Evolutionary conservation across 1,140 invertebrate species (phyloP).

Genomic region (Triops cancriformis): DNA sequence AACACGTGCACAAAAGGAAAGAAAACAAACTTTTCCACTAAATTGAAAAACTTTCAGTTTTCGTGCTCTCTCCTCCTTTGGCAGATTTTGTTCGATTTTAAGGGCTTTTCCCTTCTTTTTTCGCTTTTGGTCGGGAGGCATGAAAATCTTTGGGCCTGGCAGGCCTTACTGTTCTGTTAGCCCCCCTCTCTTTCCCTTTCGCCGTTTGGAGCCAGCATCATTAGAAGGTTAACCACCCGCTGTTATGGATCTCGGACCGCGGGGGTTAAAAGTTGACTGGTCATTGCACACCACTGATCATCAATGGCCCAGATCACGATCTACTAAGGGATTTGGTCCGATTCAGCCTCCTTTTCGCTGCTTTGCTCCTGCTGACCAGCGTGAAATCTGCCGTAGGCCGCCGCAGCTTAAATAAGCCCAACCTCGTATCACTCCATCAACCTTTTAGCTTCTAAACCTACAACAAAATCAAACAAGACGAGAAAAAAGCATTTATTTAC

Average conservation of each 20-base stretch:
- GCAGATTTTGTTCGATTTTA: too few species aligned
- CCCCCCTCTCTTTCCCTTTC: background rate
- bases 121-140: background rate
- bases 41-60: too few species aligned
- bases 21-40: too few species aligned
- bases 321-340: background rate
- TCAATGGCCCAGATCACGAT: slow-evolving; percentile 9
- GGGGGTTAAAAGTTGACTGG: slow-evolving; percentile 12
- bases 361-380: background rate
- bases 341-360: background rate
- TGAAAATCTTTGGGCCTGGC: background rate
- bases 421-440: background rate
- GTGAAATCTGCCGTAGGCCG: background rate
- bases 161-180: background rate
- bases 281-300: slow-evolving; percentile 10
- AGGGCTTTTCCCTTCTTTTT: too few species aligned
- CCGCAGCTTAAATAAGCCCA: background rate
- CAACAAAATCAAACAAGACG: background rate
- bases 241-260: background rate
- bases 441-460: background rate
- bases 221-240: slow-evolving; percentile 6
- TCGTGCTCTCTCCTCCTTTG: too few species aligned
- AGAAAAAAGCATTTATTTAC: background rate
- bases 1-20: too few species aligned
- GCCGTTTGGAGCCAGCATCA: background rate